Base-by-base conservation (phyloP, 2,888 invertebrate genomes). In the Chrysomela aeneicollis region DNA sequence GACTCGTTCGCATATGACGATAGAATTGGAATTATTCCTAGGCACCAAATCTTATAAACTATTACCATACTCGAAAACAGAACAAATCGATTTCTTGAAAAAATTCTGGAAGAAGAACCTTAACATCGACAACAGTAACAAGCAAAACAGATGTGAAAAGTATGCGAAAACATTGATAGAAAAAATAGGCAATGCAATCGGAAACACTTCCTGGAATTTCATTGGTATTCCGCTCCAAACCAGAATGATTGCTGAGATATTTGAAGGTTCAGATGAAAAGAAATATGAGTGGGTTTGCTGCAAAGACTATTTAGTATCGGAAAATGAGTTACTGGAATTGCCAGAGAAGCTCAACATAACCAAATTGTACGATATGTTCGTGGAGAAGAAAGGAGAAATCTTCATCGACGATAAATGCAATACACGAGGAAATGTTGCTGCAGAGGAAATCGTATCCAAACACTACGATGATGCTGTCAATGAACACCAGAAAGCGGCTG, bases 191-290 rank as follows among this genome's bases (percentile, higher is more conserved):
- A 6, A 37, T 18, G 46, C 22, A 5, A 50, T 49, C 8, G 52
- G 52, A 2, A 35, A 18, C 6, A 26, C 32, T 8, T 17, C 26
- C 18, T 6, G 19, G 10, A 57, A 2, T 22, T 37, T 62, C 9
- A 15, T 57, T 17, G 60, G 55, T 8, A 64, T 64, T 19, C 64
- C 64, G 12, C 35, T 64, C n/a, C 64, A 64, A 42, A 60, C 47
- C 12, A 64, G 47, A 35, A 65, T 65, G 58, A 57, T 65, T n/a
- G 65, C 47, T 2, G 61, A 65, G 17, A 54, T 65, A 9, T 66
- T 66, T 22, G 32, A 47, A 10, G 19, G 21, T 5, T 52, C 35
- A 1, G 32, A 50, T 18, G 15, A n/a, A 12, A 35, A 35, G 4
- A 26, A 18, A 9, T 1, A 5, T 2, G n/a, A 58, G 2, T 47